Conservation (phyloP, 2,797 vertebrate genomes). For the Girardinus metallicus region DNA sequence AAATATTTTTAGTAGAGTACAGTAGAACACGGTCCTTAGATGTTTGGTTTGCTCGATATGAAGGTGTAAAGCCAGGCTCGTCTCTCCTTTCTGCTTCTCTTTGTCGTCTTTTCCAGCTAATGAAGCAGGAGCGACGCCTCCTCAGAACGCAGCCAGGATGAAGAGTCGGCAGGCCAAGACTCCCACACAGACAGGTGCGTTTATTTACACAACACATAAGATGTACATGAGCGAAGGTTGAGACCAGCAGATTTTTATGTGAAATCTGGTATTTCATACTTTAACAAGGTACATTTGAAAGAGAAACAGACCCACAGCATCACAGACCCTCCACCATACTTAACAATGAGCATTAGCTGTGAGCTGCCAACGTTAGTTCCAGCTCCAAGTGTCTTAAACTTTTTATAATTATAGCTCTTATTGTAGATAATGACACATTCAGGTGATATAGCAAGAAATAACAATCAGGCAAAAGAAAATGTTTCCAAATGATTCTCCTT, state of each 20-base stretch:
- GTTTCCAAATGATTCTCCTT: too few species aligned
- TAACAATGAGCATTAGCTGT: neutral
- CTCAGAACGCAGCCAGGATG: conserved; percentile 55
- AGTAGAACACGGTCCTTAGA: neutral
- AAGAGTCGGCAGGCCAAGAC: conserved; percentile 74
- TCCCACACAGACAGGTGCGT: conserved; percentile 58
- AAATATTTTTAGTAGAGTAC: neutral
- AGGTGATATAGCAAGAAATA: neutral
- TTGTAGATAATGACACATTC: neutral
- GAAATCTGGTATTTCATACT: neutral
- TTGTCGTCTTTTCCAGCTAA: conserved; percentile 33
- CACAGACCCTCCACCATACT: neutral
- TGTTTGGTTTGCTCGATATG: neutral
- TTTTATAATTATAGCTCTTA: neutral
- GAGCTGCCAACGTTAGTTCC: too few species aligned
- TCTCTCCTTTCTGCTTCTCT: neutral
- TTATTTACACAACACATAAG: neutral
- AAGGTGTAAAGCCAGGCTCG: conserved; percentile 5
- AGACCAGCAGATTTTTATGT: neutral
- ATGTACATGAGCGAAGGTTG: neutral
- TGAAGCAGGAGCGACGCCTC: conserved; percentile 56
- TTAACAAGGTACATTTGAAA: neutral
- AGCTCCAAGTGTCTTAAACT: neutral
- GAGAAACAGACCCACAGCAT: neutral
- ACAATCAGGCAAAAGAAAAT: too few species aligned